These are phyloP conservation scores for Drosophila navojoa DNA, from an alignment of 1,140 invertebrate species.

Conservation along the genomic window DNA sequence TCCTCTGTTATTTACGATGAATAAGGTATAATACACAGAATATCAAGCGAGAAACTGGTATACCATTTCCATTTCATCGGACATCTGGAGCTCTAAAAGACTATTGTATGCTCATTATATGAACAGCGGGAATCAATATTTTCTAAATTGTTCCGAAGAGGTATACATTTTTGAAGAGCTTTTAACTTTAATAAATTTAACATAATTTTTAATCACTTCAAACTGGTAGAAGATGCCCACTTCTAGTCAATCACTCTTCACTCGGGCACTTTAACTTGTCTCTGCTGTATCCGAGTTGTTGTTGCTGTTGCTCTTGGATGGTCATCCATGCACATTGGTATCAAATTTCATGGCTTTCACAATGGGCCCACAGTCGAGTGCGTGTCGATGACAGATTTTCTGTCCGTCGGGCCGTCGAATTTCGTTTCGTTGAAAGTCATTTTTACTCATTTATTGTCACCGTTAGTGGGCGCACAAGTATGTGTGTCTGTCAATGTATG, in stretches of 20 bases:
- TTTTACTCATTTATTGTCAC: slow-evolving; percentile 82
- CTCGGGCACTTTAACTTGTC: slow-evolving; percentile 1
- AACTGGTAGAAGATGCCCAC: no score
- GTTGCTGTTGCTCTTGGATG: slow-evolving; percentile 30
- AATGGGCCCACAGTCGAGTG: slow-evolving; percentile 60
- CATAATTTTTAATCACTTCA: not conserved
- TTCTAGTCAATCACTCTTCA: slow-evolving; percentile 15
- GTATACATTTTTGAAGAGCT: not conserved
- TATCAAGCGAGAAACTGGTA: not conserved
- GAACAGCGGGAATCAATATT: no score
- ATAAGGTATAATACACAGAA: not conserved
- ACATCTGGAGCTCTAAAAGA: no score
- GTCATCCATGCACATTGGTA: slow-evolving; percentile 67
- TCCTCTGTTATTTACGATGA: not conserved
- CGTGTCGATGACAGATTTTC: slow-evolving; percentile 79
- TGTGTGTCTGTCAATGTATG: slow-evolving; percentile 27
- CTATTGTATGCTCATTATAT: no score
- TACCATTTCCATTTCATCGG: no score
- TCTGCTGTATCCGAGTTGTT: slow-evolving; percentile 12
- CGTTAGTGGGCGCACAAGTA: slow-evolving; percentile 64
- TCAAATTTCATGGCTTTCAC: slow-evolving; percentile 77
- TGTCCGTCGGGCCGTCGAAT: slow-evolving; percentile 54
- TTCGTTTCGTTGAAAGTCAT: slow-evolving; percentile 80
- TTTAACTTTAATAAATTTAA: not conserved
- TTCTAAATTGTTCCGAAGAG: no score